Percentiles rank a stretch among this genome's conserved stretches.
phyloP scores from a whole-genome alignment of 2,888 invertebrate genomes.

The Hypomecis atomaria region DNA sequence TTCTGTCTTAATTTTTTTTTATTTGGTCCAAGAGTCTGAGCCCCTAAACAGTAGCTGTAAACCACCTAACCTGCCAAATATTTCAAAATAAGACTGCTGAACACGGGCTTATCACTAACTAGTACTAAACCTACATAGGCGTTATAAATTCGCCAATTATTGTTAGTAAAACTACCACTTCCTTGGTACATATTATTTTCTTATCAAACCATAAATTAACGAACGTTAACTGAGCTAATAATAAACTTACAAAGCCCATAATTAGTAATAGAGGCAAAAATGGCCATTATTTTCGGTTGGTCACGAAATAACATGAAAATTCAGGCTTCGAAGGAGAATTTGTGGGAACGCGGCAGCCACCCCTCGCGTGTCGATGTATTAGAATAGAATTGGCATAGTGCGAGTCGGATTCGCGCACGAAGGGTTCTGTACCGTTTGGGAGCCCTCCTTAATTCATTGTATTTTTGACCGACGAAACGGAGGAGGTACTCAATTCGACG shows the following conservation, averaged over 20 bases:
- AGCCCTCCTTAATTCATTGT: too few relatives aligned
- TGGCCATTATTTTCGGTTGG: slow-evolving; percentile 27
- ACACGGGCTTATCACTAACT: background rate
- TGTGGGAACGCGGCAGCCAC: slow-evolving; percentile 5
- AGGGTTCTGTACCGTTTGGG: too few relatives aligned
- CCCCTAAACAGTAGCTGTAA: too few relatives aligned
- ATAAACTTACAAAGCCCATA: slow-evolving; percentile 12
- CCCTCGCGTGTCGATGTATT: slow-evolving; percentile 9
- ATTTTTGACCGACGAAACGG: too few relatives aligned
- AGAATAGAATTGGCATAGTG: too few relatives aligned
- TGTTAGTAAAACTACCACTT: background rate
- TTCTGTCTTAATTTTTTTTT: too few relatives aligned
- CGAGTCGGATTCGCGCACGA: background rate
- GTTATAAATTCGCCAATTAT: background rate
- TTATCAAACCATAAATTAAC: slow-evolving; percentile 11
- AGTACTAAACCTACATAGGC: background rate
- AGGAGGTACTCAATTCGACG: too few relatives aligned
- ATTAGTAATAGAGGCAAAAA: slow-evolving; percentile 15
- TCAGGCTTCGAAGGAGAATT: slow-evolving; percentile 6
- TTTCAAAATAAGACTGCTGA: too few relatives aligned
- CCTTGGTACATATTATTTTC: background rate
- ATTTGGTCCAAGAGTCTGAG: too few relatives aligned
- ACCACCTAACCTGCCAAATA: too few relatives aligned
- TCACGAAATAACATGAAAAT: slow-evolving; percentile 29
- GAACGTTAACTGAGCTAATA: slow-evolving; percentile 9